phyloP scores from a whole-genome alignment of 2,797 vertebrate genomes.

The Esox lucius region DNA sequence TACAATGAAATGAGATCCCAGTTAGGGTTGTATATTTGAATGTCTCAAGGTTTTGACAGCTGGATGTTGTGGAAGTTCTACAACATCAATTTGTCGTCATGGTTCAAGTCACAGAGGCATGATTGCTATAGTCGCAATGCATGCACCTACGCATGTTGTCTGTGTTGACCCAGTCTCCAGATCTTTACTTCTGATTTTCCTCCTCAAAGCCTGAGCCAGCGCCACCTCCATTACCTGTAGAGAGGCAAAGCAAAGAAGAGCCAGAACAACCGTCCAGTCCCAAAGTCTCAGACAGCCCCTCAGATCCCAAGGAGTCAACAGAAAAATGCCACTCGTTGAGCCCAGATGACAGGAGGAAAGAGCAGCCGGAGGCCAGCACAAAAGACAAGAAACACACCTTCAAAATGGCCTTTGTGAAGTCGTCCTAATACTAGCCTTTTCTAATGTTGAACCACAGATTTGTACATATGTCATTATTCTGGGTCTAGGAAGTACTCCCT shows the following conservation, averaged over 20 bases:
- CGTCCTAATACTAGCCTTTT: conserved; percentile 61
- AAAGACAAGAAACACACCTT: conserved; percentile 75
- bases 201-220: conserved; percentile 37
- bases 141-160: not conserved
- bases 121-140: not conserved
- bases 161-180: not conserved
- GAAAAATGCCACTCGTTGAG: conserved; percentile 68
- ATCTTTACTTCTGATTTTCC: conserved; percentile 2
- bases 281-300: conserved; percentile 58
- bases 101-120: not conserved
- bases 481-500: conserved; percentile 26
- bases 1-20: not conserved
- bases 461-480: conserved; percentile 44
- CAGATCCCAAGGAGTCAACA: conserved; percentile 72
- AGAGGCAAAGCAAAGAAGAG: conserved; percentile 30
- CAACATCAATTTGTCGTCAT: not conserved
- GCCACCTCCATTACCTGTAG: conserved; percentile 25
- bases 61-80: too few species aligned
- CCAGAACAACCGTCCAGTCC: conserved; percentile 67
- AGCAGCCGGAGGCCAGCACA: conserved; percentile 29
- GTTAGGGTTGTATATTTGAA: not conserved
- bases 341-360: conserved; percentile 35
- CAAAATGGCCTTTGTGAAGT: conserved; percentile 91
- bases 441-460: conserved; percentile 38
- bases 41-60: not conserved